These are phyloP conservation scores for Poecile montanus DNA, from an alignment of 2,797 vertebrate species.

Conservation along the genomic window DNA sequence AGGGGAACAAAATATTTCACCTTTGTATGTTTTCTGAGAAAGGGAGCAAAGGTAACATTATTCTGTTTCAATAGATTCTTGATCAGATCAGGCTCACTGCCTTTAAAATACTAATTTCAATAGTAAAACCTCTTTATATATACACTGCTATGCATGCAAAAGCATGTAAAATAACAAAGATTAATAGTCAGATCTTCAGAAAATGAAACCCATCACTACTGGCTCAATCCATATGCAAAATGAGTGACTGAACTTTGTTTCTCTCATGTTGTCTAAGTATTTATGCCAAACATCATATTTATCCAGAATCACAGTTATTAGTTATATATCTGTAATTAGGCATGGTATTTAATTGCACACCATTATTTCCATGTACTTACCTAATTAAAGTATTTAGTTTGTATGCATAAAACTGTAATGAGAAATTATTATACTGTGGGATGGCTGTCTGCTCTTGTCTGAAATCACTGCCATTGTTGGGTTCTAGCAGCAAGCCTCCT, in stretches of 20 bases:
- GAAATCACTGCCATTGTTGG: background rate
- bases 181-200: background rate
- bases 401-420: slow-evolving; percentile 45
- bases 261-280: background rate
- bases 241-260: background rate
- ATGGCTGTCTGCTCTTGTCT: background rate
- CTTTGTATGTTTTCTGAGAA: background rate
- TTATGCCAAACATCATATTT: slow-evolving; percentile 31
- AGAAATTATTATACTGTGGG: background rate
- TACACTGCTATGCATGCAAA: background rate
- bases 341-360: slow-evolving; percentile 38
- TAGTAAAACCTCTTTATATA: background rate
- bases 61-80: background rate
- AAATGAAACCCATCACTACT: background rate
- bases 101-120: slow-evolving; percentile 14
- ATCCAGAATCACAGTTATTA: slow-evolving; percentile 47
- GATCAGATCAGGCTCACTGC: background rate
- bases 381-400: slow-evolving; percentile 54
- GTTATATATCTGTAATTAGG: slow-evolving; percentile 43
- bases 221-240: background rate
- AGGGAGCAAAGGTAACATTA: background rate
- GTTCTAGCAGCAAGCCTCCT: background rate
- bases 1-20: background rate
- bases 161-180: background rate
- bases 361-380: slow-evolving; percentile 39